Evolutionary conservation across 2,113 vertebrate genomes (phyloP), one percentile per base, ranked within the genome.

Genomic region (Manacus vitellinus): DNA sequence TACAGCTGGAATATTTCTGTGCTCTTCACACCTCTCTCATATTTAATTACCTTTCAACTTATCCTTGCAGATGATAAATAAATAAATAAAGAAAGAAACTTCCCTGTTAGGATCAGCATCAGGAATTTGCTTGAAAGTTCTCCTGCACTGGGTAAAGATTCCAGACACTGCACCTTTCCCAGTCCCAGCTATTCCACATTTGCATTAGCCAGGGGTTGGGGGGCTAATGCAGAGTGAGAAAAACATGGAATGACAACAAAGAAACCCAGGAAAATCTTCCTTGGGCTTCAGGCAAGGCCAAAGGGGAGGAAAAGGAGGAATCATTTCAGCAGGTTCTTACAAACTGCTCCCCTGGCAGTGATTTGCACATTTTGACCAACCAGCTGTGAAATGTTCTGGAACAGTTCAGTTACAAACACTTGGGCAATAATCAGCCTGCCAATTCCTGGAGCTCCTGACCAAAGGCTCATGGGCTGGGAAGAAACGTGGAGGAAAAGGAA

Each of bases 371-470:
- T 93, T 39, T 33, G 88, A 37, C 58, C 85, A 65, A 93, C 83
- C 81, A 82, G 78, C 90, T 88, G 91, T 62, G 92, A 86, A 92
- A 83, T 47, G 76, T 37, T 84, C 88, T 43, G 78, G 55, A 85
- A 56, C 71, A 61, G 61, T 44, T 85, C 21, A 66, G 86, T 67
- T 27, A 78, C 95, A 88, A 85, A 20, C 75, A 33, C 37, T 65
- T 24, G 6, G 8, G 58, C 54, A 80, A 30, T 20, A 6, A 76
- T 30, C 85, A 66, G 16, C 31, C 49, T 88, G 33, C 18, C 55
- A 54, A 58, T 31, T 35, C 28, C 58, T 28, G 39, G 74, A 66
- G 58, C 0, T 67, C 59, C 88, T 41, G 89, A 66, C 39, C 86
- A 15, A 16, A 74, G 63, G 1, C 6, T 8, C 73, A 3, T 2